Base-by-base conservation (phyloP, 1,140 invertebrate species). In the Periplaneta americana region DNA sequence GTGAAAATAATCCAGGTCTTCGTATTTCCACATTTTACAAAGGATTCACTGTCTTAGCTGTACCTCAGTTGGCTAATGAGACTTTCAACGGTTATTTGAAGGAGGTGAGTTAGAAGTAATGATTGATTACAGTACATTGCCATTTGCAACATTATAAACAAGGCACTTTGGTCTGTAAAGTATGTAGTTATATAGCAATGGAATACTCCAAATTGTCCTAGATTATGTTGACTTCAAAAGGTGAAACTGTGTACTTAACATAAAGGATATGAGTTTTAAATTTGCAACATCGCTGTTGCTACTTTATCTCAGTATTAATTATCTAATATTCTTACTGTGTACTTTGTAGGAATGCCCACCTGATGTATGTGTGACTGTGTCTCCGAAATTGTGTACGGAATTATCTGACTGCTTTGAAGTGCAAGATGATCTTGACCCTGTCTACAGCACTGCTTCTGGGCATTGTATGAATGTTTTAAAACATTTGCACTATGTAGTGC, bases 401-500 rank as follows among this genome's bases (percentile, higher is more conserved):
- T 66, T 66, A 66, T n/a, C 8, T 9, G 83, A 85, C 57, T 89
- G 88, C 82, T 32, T 32, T 5, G 80, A 84, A 81, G 35, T 86
- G 11, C 81, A 83, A 74, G 83, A 84, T 34, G 85, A 84, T 80
- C 77, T 78, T 13, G 10, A 34, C 15, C 82, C 84, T 35, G 31
- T 13, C 3, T 82, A 17, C 85, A 85, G 80, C 28, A 78, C 75
- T 35, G 84, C 84, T 75, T 82, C 86, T 33, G 84, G 86, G 57
- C 80, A 48, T 11, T 90, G 89, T 79, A 75, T 82, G 31, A 91
- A 91, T 84, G 84, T 91, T 8, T 86, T 91, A 15, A 88, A 89
- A 82, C 86, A 85, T 48, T 80, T 93, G 13, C 88, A 87, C 83
- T 92, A 91, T 80, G 83, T 87, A 22, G 86, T 93, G 82, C 84